Conservation (phyloP, 2,797 vertebrate genomes). For the Threskiornis aethiopicus region DNA sequence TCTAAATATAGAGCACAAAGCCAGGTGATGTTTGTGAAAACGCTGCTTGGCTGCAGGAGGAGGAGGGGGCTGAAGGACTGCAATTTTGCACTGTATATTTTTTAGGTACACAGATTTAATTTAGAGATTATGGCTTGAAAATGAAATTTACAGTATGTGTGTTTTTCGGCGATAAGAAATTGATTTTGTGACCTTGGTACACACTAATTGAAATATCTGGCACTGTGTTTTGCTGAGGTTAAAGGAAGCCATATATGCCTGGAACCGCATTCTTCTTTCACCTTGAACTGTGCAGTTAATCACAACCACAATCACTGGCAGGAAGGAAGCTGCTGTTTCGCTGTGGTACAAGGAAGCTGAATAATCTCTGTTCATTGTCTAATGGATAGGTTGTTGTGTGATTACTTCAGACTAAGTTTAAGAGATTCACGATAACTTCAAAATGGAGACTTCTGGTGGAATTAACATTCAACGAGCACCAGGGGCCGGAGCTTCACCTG, state of each 20-base stretch:
- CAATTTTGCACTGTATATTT: slow-evolving; percentile 66
- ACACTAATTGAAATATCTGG: slow-evolving; percentile 77
- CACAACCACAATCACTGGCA: slow-evolving; percentile 41
- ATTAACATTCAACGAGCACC: background rate
- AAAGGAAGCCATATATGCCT: slow-evolving; percentile 56
- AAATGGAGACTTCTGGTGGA: background rate
- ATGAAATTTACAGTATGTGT: slow-evolving; percentile 75
- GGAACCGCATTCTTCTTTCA: slow-evolving; percentile 58
- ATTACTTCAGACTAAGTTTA: background rate
- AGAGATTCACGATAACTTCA: background rate
- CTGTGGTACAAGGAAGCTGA: slow-evolving; percentile 41
- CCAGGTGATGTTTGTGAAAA: slow-evolving; percentile 71
- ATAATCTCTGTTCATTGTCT: slow-evolving; percentile 55
- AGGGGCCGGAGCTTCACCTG: background rate
- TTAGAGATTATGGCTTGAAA: slow-evolving; percentile 76
- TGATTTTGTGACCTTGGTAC: slow-evolving; percentile 72
- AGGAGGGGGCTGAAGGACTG: slow-evolving; percentile 28
- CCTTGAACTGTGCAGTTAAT: slow-evolving; percentile 66
- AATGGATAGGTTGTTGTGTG: background rate
- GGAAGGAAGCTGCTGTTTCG: slow-evolving; percentile 65
- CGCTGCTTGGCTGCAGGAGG: slow-evolving; percentile 34
- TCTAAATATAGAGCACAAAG: slow-evolving; percentile 71
- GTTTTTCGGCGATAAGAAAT: slow-evolving; percentile 75
- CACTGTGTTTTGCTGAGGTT: slow-evolving; percentile 56
- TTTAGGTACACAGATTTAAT: slow-evolving; percentile 79